Base-by-base conservation (phyloP, 2,888 invertebrate genomes). In the Nudaria mundana region DNA sequence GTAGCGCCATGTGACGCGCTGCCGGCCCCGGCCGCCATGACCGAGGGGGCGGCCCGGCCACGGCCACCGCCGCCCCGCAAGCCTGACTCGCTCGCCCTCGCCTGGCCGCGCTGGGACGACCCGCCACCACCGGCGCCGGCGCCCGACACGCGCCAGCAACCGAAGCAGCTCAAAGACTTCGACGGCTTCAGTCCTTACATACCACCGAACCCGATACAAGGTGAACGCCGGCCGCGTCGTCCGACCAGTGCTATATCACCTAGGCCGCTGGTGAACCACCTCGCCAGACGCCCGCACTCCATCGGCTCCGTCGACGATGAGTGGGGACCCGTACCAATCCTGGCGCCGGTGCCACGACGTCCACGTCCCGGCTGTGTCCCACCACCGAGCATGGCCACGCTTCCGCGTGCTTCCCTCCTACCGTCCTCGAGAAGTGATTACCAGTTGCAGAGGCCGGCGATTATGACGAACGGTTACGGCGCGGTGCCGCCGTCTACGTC, bases 401-500 rank as follows among this genome's bases (percentile, higher is more conserved):
- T 88, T 46, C 81, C 87, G 66, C 69, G 82, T 57, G 81, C 89
- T 4, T 88, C 87, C 13, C 90, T 90, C 33, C 60, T 92, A 47
- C 92, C 92, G 48, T 90, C 91, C 54, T 90, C 91, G 32, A 79
- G 91, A 29, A 92, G 91, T 71, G 92, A 92, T 63, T 91, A 92
- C 67, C 92, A 92, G 72, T 75, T 92, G 36, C 89, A 90, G 48
- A 81, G 90, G 56, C 90, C 90, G 3, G 86, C 84, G 40, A 86
- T 87, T 61, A 84, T 87, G 83, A 85, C 85, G 60, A 87, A 87
- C 50, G 86, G 86, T 35, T 86, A 83, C 53, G 85, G 89, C 30
- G 88, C 84, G 18, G 88, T 88, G 56, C 86, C 83, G 52, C 90
- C 90, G 49, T 81, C 83, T 41, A 89, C 90, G 28, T 81, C 86